Base-by-base conservation (phyloP, 2,113 vertebrate species). In the Atractosteus spatula region DNA sequence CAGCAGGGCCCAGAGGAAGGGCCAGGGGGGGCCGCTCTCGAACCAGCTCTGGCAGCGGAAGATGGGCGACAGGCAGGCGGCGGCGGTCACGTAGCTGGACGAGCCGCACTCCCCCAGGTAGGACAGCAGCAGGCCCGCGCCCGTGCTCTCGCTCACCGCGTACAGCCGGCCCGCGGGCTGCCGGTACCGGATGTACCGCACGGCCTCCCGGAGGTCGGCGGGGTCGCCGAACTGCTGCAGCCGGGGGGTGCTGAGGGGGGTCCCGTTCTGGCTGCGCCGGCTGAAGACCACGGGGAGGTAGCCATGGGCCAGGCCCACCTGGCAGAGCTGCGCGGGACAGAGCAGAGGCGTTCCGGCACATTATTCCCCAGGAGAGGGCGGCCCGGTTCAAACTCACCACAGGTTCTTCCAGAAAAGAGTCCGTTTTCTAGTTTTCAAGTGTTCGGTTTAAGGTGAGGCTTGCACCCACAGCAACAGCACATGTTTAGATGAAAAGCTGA, bases 181-280 rank as follows among this genome's bases (percentile, higher is more conserved):
- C 11, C 91, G 77, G 80, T 91, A 87, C 47, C 91, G 89, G 29
- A 94, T 90, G 82, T 94, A 94, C 62, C 87, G 89, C 66, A 94
- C 89, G 0, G 90, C 92, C 77, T 94, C 93, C 0, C 89, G 85
- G 66, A 94, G 81, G 72, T 93, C 92, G 0, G 89, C 80, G 0
- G 93, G 93, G 79, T 96, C 93, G 3, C 93, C 93, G 3, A 93
- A 94, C 79, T 92, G 89, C 85, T 96, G 95, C 69, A 96, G 89
- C 68, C 89, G 89, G 51, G 91, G 69, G 8, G 92, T 96, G 85
- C 84, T 91, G 47, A 96, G 93, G 0, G 93, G 94, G 0, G 91
- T 92, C 74, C 86, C 80, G 3, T 95, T 95, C 80, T 96, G 95
- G 70, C 93, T 89, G 55, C 95, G 92, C 6, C 94, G 92, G 82